A percentile compares a stretch with the other conserved stretches of the same genome.
Conservation (phyloP, 2,113 vertebrate species). For the Peucedramus taeniatus region DNA sequence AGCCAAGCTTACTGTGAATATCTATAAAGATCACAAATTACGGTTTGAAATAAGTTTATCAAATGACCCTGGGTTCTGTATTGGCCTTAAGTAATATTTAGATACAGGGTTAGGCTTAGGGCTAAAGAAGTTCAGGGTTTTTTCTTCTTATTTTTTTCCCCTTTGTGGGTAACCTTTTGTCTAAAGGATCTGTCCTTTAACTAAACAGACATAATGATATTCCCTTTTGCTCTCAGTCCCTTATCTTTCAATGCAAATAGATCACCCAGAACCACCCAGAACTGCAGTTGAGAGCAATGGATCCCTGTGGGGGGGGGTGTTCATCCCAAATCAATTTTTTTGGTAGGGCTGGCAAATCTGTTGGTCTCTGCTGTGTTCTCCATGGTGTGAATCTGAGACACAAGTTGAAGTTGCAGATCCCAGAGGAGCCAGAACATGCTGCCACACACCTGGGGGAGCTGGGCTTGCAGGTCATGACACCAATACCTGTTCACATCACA, state of each 20-base stretch:
- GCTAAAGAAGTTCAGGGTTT: background rate
- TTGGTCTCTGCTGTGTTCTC: background rate
- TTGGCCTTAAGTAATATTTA: background rate
- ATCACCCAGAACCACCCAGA: background rate
- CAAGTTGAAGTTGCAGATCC: background rate
- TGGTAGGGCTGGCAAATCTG: background rate
- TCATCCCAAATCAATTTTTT: background rate
- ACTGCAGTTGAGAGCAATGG: background rate
- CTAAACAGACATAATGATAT: background rate
- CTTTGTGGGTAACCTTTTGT: background rate
- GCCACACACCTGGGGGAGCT: background rate
- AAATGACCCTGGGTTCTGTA: background rate
- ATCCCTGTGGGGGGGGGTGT: background rate
- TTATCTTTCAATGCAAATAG: background rate
- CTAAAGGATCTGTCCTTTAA: background rate
- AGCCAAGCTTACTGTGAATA: background rate
- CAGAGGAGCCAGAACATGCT: background rate
- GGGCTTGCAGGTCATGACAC: background rate
- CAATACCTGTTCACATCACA: background rate
- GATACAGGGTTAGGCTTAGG: background rate
- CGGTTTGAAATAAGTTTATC: background rate
- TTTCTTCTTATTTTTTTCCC: background rate
- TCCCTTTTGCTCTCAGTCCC: background rate
- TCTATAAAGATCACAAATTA: background rate
- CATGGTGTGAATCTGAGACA: background rate